Base-by-base conservation (phyloP, 2,113 vertebrate species). In the Stictonetta naevosa region DNA sequence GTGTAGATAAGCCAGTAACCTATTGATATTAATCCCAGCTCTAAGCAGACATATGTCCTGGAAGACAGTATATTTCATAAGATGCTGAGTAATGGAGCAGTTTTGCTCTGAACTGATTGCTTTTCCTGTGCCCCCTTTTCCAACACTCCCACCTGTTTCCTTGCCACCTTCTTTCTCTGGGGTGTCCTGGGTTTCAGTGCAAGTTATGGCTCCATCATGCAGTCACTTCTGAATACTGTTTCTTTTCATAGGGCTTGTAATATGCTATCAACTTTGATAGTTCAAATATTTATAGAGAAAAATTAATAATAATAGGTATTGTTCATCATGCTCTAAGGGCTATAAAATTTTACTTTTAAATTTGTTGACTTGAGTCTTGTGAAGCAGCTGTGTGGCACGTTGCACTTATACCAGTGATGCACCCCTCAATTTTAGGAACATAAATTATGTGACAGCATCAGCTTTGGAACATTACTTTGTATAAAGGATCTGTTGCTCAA, bases 321-420 rank as follows among this genome's bases (percentile, higher is more conserved):
- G 29, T 55, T 83, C 67, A 6, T 69, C 2, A 2, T 29, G 13
- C 31, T 85, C 59, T 84, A 46, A 46, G 46, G 46, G 20, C 20
- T 48, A 48, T 48, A 48, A 20, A 48, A 21, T 48, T 48, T 48
- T 48, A 48, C 20, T 48, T 48, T 48, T 48, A 20, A 48, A 48
- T 48, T 9, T 21, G 46, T 48, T 48, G 46, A 21, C 10, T 48
- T 48, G 46, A 48, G 46, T 48, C 20, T 20, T 48, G 46, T 48
- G 46, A 48, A 48, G 46, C 46, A 48, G 21, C 46, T 46, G 46
- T 0, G 0, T 72, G 56, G 40, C 44, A 2, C 13, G 29, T 34
- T 40, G 6, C 21, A 33, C 31, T 80, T 52, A 44, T 17, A 33
- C n/a, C 56, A 72, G n/a, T 20, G 56, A 29, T 50, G 60, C 34